Conservation (phyloP, 2,888 invertebrate genomes). For the Macrosoma leucophasiata region DNA sequence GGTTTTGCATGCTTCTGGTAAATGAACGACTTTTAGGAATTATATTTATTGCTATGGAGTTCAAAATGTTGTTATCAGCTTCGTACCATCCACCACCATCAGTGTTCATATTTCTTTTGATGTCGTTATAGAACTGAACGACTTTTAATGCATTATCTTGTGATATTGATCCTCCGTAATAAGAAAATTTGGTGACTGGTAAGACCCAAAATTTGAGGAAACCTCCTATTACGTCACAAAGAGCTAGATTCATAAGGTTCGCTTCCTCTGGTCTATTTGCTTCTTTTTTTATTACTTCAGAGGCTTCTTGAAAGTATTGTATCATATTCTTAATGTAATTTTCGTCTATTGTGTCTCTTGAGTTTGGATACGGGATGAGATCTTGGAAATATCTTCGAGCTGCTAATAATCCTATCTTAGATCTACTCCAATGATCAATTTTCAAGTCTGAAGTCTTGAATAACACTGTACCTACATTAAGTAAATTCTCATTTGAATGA, state of each 20-base stretch:
- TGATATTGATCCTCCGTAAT: constrained; percentile 77
- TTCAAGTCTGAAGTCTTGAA: constrained; percentile 37
- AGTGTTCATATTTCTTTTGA: constrained; percentile 74
- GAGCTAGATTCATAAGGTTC: constrained; percentile 46
- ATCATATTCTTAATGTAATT: constrained; percentile 39
- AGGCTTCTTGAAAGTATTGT: constrained; percentile 41
- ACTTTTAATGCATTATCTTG: constrained; percentile 71
- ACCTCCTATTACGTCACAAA: constrained; percentile 74
- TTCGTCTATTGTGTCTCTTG: constrained; percentile 37
- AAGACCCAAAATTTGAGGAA: constrained; percentile 76
- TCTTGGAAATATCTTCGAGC: constrained; percentile 48
- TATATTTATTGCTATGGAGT: constrained; percentile 38
- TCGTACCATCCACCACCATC: constrained; percentile 76
- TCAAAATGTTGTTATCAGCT: constrained; percentile 36
- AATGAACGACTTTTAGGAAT: constrained; percentile 27
- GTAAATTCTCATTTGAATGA: constrained; percentile 6
- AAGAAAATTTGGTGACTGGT: constrained; percentile 76
- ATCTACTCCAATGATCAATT: constrained; percentile 38
- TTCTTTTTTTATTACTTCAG: constrained; percentile 37
- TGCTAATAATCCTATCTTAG: constrained; percentile 38
- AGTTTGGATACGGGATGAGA: constrained; percentile 39
- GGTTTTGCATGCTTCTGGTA: constrained; percentile 30
- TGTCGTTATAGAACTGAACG: constrained; percentile 71
- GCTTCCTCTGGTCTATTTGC: constrained; percentile 30
- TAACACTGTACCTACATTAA: constrained; percentile 55